Percentiles rank a stretch among this genome's conserved stretches.
These are phyloP conservation scores for Drosophila bipectinata DNA, from an alignment of 1,140 invertebrate species.

Conservation along the genomic window DNA sequence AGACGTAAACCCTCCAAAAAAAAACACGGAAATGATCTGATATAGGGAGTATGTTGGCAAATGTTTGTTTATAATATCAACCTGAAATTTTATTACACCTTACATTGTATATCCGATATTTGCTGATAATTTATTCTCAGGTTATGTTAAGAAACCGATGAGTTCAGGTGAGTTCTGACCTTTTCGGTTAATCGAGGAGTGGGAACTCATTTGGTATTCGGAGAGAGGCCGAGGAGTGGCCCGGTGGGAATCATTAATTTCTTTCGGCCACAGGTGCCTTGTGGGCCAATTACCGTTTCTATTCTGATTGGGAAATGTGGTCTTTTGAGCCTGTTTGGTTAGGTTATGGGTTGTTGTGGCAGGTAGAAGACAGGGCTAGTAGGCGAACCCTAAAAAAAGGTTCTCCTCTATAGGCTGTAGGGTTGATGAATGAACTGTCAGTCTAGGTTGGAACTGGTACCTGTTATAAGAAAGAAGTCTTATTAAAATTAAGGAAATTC, in stretches of 20 bases:
- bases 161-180: constrained; percentile 32
- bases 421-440: constrained; percentile 57
- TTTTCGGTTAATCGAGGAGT: constrained; percentile 6
- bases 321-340: constrained; percentile 29
- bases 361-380: constrained; percentile 23
- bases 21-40: constrained; percentile 39
- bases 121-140: constrained; percentile 24
- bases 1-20: constrained; percentile 8
- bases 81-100: constrained; percentile 10
- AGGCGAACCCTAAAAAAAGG: constrained; percentile 13
- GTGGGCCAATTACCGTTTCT: constrained; percentile 39
- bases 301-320: constrained; percentile 45
- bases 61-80: constrained; percentile 24
- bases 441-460: constrained; percentile 22
- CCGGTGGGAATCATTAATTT: constrained; percentile 46
- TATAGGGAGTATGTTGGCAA: constrained; percentile 16
- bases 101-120: constrained; percentile 1
- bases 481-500: background rate
- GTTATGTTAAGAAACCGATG: constrained; percentile 1
- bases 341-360: constrained; percentile 53
- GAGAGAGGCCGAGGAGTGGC: constrained; percentile 4
- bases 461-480: constrained; percentile 24
- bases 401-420: background rate
- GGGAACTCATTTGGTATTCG: constrained; percentile 40
- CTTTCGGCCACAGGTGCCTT: constrained; percentile 14